These are phyloP conservation scores for Macropodus opercularis DNA, from an alignment of 2,797 vertebrate genomes.

Conservation along the genomic window DNA sequence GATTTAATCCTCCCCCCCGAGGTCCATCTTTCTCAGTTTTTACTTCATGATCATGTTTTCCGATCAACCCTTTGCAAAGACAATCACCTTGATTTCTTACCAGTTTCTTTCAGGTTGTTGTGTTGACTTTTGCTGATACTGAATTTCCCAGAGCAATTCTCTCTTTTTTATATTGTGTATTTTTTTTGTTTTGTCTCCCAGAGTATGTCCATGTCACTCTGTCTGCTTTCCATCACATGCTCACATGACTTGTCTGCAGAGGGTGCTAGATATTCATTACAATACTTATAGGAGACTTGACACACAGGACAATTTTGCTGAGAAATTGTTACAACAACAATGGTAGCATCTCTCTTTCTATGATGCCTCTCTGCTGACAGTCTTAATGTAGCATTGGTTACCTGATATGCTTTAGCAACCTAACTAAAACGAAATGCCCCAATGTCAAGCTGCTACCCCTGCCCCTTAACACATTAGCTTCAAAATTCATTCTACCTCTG, in stretches of 20 bases:
- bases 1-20: conserved; percentile 85
- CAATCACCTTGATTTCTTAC: conserved; percentile 60
- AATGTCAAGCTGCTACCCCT: conserved; percentile 16
- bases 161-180: conserved; percentile 26
- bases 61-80: conserved; percentile 51
- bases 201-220: conserved; percentile 46
- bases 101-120: conserved; percentile 55
- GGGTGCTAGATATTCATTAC: conserved; percentile 25
- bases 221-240: conserved; percentile 67
- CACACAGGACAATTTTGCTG: conserved; percentile 26
- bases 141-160: conserved; percentile 63
- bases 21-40: conserved; percentile 71
- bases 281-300: conserved; percentile 12
- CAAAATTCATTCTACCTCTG: no score
- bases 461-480: background rate
- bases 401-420: conserved; percentile 80
- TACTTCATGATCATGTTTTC: conserved; percentile 53
- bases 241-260: conserved; percentile 76
- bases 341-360: conserved; percentile 8
- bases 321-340: background rate
- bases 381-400: conserved; percentile 72
- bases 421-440: conserved; percentile 34
- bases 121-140: conserved; percentile 65
- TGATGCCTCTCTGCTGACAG: conserved; percentile 70
- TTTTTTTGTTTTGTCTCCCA: conserved; percentile 23